A percentile compares a stretch with the other conserved stretches of the same genome.
These are phyloP conservation scores for Macroglossus sobrinus DNA, from an alignment of 2,113 vertebrate species.

Conservation along the genomic window DNA sequence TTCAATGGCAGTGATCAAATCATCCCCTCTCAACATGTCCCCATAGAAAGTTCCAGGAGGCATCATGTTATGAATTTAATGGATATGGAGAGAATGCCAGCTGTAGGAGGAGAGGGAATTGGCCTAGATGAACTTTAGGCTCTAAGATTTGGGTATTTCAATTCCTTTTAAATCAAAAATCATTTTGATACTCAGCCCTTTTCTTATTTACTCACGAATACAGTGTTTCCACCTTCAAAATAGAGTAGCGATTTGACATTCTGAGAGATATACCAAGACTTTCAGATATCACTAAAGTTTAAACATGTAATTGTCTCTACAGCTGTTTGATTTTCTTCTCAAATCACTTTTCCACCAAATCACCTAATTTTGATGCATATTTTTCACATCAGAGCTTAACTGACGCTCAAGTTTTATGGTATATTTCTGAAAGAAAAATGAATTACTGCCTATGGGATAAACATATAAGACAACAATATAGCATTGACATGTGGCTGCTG, in stretches of 20 bases:
- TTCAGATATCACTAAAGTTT: neutral
- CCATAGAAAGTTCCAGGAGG: neutral
- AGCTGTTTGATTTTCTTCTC: slow-evolving; percentile 3
- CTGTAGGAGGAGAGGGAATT: neutral
- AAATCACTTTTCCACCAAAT: neutral
- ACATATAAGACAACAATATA: neutral
- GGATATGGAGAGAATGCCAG: neutral
- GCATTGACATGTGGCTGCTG: neutral
- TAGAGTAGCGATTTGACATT: neutral
- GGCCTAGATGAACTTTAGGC: neutral
- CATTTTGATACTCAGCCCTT: neutral
- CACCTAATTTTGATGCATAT: neutral
- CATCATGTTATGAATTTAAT: neutral
- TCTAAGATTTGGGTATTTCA: neutral
- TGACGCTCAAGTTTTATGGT: neutral
- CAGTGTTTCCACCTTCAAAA: neutral
- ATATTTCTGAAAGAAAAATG: neutral
- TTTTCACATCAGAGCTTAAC: neutral
- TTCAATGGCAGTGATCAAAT: neutral
- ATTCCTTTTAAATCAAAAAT: neutral
- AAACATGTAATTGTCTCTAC: neutral
- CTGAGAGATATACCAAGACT: neutral
- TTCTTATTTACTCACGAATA: neutral
- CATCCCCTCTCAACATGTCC: neutral
- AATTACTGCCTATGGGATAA: neutral